These are phyloP conservation scores for Hemibagrus guttatus DNA, from an alignment of 2,797 vertebrate species.

Conservation along the genomic window DNA sequence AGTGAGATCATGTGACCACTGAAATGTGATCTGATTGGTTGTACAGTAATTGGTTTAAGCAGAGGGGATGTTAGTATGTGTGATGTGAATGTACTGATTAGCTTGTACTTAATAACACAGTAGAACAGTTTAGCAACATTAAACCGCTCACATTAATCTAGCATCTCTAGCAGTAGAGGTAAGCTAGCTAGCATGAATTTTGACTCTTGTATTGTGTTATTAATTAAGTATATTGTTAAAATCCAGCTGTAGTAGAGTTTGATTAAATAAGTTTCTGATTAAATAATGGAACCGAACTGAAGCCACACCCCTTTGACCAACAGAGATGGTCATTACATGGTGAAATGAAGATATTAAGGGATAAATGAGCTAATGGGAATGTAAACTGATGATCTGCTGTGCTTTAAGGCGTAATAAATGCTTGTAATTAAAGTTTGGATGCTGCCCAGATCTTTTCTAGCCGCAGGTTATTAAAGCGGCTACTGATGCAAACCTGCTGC, in stretches of 20 bases:
- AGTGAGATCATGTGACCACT: not conserved
- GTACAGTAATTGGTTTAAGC: not conserved
- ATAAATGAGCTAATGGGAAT: not conserved
- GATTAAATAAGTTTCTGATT: not conserved
- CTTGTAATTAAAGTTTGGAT: not conserved
- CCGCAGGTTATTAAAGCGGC: slow-evolving; percentile 22
- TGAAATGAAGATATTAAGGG: not conserved
- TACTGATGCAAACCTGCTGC: slow-evolving; percentile 12
- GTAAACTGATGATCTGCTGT: not conserved
- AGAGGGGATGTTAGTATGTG: not conserved
- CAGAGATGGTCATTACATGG: no score
- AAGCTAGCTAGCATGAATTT: not conserved
- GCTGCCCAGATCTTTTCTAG: not conserved
- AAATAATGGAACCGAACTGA: not conserved
- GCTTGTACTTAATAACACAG: not conserved
- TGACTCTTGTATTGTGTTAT: not conserved
- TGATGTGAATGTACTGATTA: not conserved
- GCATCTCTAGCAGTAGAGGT: not conserved
- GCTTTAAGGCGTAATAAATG: not conserved
- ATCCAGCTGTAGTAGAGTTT: not conserved
- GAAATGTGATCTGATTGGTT: not conserved
- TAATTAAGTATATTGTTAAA: not conserved
- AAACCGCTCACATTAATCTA: not conserved
- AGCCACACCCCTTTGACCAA: not conserved
- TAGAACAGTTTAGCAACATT: no score